These are phyloP conservation scores for Cervus canadensis DNA, from an alignment of 2,113 vertebrate genomes.

Conservation along the genomic window DNA sequence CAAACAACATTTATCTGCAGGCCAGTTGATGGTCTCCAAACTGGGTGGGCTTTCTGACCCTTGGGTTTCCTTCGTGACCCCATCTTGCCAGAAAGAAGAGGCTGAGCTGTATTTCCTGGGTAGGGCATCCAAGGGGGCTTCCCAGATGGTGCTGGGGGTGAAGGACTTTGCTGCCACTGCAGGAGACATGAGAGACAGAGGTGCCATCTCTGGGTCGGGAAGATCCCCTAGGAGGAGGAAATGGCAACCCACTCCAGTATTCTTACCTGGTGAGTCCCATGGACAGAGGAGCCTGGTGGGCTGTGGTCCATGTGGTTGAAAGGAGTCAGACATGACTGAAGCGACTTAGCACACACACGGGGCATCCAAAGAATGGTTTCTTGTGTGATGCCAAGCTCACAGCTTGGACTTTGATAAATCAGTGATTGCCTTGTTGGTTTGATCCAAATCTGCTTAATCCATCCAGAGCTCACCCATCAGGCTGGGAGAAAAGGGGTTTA, in stretches of 20 bases:
- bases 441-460: constrained; percentile 36
- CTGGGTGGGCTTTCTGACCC: background rate
- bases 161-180: background rate
- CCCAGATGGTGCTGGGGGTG: background rate
- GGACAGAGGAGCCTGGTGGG: background rate
- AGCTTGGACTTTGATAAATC: background rate
- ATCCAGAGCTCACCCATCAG: background rate
- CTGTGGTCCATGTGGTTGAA: background rate
- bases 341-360: background rate
- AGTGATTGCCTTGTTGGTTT: background rate
- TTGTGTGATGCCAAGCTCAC: background rate
- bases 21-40: background rate
- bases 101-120: background rate
- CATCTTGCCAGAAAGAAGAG: background rate
- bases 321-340: background rate
- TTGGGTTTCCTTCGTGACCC: background rate
- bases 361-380: background rate
- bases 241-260: background rate
- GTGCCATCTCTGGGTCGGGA: background rate
- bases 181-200: background rate
- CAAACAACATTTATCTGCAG: background rate
- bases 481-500: constrained; percentile 22
- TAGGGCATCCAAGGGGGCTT: background rate
- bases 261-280: background rate
- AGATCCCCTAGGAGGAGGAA: background rate